Evolutionary conservation across 37 sponge, comb jelly and placozoan genomes (phyloP), one percentile per base, ranked within the genome.

Genomic region (Agelas oroides): DNA sequence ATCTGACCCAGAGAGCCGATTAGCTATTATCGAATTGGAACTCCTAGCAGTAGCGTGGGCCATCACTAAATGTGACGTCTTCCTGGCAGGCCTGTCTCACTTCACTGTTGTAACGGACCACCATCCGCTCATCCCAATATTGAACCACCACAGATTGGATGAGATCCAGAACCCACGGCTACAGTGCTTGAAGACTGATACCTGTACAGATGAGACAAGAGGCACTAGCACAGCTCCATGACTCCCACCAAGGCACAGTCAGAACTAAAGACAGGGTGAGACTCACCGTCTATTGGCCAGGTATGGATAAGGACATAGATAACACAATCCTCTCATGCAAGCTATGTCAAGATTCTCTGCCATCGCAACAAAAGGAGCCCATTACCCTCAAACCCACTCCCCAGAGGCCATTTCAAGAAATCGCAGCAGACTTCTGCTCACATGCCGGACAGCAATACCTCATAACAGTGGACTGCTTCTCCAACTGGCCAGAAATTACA

Each of bases 81-180:
- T n/a, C n/a, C n/a, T n/a, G n/a, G n/a, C n/a, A n/a, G 87, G 80
- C 2, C 21, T 70, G 2, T 62, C 52, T 37, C 77, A 85, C 61
- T 86, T 86, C 63, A 61, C 30, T 2, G 87, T 86, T 53, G 17
- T 86, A 16, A 88, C 82, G 1, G 79, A 89, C 73, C n/a, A n/a
- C n/a, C 52, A 76, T 58, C 83, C 88, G 0, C 75, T 87, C 12
- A 28, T 72, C 65, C 78, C 81, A 13, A 83, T 89, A 33, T 84
- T 89, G 73, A 89, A 82, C 71, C 53, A 15, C 27, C 77, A 80
- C n/a, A 41, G 75, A 1, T 21, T 87, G 24, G 88, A 80, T 38
- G 80, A 87, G 64, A 87, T 87, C 14, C 76, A 87, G 35, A 87
- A 87, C 40, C 88, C 76, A 20, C 75, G 81, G 2, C 81, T 87